Conservation (phyloP, 2,888 invertebrate genomes). For the Platypus cylindrus region DNA sequence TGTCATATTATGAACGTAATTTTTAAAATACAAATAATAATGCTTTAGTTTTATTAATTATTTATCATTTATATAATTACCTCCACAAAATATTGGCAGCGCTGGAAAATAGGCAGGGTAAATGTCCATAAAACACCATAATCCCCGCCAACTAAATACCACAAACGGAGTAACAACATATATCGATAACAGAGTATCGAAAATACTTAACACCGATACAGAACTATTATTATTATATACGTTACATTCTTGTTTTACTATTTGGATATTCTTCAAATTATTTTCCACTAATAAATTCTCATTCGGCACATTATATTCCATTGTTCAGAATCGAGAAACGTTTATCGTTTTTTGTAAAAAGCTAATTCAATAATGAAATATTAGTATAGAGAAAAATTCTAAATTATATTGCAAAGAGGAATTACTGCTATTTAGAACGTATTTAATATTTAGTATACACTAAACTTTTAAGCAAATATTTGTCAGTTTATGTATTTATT, state of each 20-base stretch:
- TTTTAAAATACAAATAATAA: not conserved
- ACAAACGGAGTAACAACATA: slow-evolving; percentile 14
- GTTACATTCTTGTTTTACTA: slow-evolving; percentile 7
- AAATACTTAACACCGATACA: slow-evolving; percentile 11
- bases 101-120: slow-evolving; percentile 11
- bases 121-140: slow-evolving; percentile 12
- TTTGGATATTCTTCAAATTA: slow-evolving; percentile 10
- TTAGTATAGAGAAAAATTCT: not conserved
- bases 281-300: too few species aligned
- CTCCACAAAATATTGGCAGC: slow-evolving; percentile 9
- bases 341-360: too few species aligned
- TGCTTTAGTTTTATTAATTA: not conserved
- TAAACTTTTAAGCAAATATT: too few species aligned
- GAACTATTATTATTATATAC: not conserved
- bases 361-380: not conserved
- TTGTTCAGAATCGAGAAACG: too few species aligned
- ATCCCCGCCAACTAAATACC: slow-evolving; percentile 12
- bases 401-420: too few species aligned
- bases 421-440: too few species aligned
- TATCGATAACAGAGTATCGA: slow-evolving; percentile 12
- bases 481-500: too few species aligned
- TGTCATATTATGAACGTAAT: too few species aligned
- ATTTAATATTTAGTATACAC: too few species aligned
- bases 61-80: slow-evolving; percentile 5
- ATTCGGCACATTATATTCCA: too few species aligned